Percentiles rank a stretch among this genome's conserved stretches.
Evolutionary conservation across 2,113 vertebrate species (phyloP).

Genomic region (Tyrannus savana): DNA sequence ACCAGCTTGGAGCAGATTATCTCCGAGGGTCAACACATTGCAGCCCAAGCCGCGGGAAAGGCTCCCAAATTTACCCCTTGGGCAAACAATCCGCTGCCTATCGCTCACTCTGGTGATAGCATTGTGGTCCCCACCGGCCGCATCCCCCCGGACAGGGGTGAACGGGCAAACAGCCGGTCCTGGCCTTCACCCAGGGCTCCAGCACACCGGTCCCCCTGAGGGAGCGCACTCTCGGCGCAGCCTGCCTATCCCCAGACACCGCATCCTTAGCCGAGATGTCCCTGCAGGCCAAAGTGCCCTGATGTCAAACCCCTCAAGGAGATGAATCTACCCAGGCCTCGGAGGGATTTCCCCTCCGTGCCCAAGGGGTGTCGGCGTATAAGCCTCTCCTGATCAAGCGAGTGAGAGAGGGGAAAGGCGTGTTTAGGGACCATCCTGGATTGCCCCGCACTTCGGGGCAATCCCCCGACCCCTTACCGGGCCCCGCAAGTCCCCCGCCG

Average conservation of each 20-base stretch:
- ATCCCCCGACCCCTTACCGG: no score
- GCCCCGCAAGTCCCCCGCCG: rapidly evolving
- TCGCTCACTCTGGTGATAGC: conserved; percentile 65
- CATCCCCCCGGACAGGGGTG: background rate
- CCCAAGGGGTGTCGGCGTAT: no score
- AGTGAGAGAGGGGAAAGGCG: background rate
- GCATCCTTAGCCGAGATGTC: background rate
- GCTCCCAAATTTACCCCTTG: conserved; percentile 62
- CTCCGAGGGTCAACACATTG: conserved; percentile 82
- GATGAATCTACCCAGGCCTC: background rate
- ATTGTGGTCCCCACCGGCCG: conserved; percentile 51
- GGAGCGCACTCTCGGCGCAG: background rate
- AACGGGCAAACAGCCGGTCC: background rate
- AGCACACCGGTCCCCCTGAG: background rate
- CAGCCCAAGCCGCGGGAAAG: conserved; percentile 51
- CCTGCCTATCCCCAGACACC: background rate
- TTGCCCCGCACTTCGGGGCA: background rate
- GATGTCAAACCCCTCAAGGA: background rate
- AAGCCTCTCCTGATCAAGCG: background rate
- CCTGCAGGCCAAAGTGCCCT: background rate
- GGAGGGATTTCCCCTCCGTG: background rate
- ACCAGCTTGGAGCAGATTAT: conserved; percentile 77
- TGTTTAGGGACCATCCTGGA: background rate
- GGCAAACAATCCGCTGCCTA: conserved; percentile 79
- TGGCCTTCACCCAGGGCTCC: background rate